Evolutionary conservation across 2,888 invertebrate species (phyloP).

Genomic region (Epistrophe grossulariae): DNA sequence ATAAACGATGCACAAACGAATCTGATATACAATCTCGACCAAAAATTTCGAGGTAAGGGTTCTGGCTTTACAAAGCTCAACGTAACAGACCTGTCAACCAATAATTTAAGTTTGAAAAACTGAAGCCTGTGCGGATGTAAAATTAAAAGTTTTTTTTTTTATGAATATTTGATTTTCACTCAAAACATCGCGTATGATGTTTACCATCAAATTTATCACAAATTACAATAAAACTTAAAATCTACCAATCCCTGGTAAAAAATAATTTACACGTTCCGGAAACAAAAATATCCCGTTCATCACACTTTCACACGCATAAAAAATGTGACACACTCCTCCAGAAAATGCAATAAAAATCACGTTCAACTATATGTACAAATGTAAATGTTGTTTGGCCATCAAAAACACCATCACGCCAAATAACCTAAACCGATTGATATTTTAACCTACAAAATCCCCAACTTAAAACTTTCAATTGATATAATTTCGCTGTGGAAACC

Average conservation of each 20-base stretch:
- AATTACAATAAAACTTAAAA: background rate
- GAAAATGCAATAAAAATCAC: conserved; percentile 42
- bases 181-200: background rate
- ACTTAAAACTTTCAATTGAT: conserved; percentile 30
- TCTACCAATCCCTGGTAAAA: conserved; percentile 3
- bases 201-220: background rate
- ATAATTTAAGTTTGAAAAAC: too few species aligned
- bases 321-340: background rate
- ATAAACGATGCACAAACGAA: too few species aligned
- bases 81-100: too few species aligned
- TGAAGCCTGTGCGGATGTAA: too few species aligned
- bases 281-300: background rate
- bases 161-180: background rate
- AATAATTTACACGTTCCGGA: conserved; percentile 14
- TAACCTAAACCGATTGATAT: conserved; percentile 38
- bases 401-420: background rate
- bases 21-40: too few species aligned
- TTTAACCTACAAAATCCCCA: conserved; percentile 38
- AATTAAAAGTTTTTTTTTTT: too few species aligned
- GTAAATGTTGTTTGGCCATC: background rate
- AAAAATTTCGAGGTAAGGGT: too few species aligned
- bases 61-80: too few species aligned
- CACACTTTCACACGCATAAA: background rate
- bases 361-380: conserved; percentile 3
- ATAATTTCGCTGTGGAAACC: conserved; percentile 43